These are phyloP conservation scores for Cryptocheilus praepositus DNA, from an alignment of 2,888 invertebrate species.

Conservation along the genomic window DNA sequence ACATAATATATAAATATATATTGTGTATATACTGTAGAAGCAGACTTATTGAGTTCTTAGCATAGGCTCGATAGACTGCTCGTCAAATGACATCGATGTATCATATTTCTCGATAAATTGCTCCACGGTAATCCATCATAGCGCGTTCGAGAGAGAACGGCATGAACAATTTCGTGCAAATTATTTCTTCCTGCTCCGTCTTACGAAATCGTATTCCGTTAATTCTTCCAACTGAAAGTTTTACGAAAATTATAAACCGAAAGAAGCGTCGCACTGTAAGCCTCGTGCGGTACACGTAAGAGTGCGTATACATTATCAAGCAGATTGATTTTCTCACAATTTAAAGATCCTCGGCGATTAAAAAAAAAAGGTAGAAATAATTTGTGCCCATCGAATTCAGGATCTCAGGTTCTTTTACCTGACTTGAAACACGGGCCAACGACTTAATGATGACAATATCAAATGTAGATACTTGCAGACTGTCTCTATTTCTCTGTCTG, in stretches of 20 bases:
- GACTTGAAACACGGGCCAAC: constrained; percentile 18
- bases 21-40: constrained; percentile 10
- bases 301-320: too few species aligned
- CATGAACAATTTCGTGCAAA: too few species aligned
- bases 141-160: too few species aligned
- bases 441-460: constrained; percentile 68
- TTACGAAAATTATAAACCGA: too few species aligned
- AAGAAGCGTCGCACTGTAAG: too few species aligned
- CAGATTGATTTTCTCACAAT: too few species aligned
- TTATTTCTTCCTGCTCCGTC: too few species aligned
- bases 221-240: too few species aligned
- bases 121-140: background rate
- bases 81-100: constrained; percentile 42
- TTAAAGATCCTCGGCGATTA: background rate
- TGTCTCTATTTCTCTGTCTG: constrained; percentile 39
- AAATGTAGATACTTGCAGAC: constrained; percentile 50
- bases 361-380: background rate
- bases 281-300: too few species aligned
- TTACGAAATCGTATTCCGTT: too few species aligned
- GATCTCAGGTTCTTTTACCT: too few species aligned
- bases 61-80: constrained; percentile 47
- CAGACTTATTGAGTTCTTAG: constrained; percentile 17
- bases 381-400: background rate
- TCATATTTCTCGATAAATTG: constrained; percentile 23
- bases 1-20: constrained; percentile 7